These are phyloP conservation scores for Alauda arvensis DNA, from an alignment of 2,797 vertebrate genomes.

Conservation along the genomic window DNA sequence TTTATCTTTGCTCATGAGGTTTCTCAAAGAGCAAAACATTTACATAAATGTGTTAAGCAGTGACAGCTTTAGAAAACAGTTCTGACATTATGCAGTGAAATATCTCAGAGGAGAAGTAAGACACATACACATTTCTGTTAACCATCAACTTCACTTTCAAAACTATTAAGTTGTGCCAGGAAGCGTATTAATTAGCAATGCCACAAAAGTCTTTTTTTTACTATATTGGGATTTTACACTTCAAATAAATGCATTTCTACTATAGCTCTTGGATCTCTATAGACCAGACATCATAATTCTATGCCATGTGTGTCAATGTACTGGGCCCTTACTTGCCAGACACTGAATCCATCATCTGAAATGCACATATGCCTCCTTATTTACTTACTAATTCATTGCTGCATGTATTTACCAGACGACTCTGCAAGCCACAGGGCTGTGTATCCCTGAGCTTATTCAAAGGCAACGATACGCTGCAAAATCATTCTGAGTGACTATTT, in stretches of 20 bases:
- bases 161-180: background rate
- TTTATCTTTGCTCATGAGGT: background rate
- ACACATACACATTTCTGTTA: background rate
- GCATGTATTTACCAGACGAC: background rate
- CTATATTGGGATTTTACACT: background rate
- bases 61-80: constrained; percentile 25
- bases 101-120: constrained; percentile 8
- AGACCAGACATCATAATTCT: background rate
- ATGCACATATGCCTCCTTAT: background rate
- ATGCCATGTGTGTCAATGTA: background rate
- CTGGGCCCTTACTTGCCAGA: background rate
- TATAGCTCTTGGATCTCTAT: background rate
- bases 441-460: background rate
- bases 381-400: background rate
- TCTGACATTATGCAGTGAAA: constrained; percentile 30
- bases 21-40: constrained; percentile 13
- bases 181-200: background rate
- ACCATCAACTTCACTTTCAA: constrained; percentile 6
- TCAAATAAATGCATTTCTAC: background rate
- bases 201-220: background rate
- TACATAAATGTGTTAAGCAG: background rate
- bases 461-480: background rate
- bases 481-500: background rate
- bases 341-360: background rate
- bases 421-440: background rate